phyloP scores from a whole-genome alignment of 2,888 invertebrate genomes.

The Polydrusus tereticollis region DNA sequence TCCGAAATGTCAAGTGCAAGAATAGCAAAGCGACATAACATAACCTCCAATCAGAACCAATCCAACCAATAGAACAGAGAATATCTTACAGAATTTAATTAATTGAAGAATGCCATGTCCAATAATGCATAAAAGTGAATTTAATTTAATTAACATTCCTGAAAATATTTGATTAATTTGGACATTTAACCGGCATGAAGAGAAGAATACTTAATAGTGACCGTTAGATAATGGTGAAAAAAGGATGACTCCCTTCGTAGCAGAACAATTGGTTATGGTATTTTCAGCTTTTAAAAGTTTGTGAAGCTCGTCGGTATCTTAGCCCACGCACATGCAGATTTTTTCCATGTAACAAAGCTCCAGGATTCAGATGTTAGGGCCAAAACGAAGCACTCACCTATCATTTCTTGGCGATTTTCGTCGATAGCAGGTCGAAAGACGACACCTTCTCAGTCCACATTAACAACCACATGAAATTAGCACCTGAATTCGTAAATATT shows the following conservation, averaged over 20 bases:
- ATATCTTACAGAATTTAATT: not conserved
- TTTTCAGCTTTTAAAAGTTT: slow-evolving; percentile 31
- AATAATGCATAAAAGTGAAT: not conserved
- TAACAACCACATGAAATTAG: slow-evolving; percentile 40
- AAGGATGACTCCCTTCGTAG: not conserved
- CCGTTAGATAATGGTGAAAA: not conserved
- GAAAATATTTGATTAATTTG: not conserved
- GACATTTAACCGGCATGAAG: not conserved
- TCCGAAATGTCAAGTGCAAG: slow-evolving; percentile 51
- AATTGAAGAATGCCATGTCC: not conserved
- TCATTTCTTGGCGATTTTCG: slow-evolving; percentile 25
- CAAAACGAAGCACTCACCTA: slow-evolving; percentile 34
- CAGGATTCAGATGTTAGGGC: not conserved
- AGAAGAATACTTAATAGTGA: not conserved
- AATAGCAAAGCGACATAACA: slow-evolving; percentile 49
- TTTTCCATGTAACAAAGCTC: slow-evolving; percentile 29
- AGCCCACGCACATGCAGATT: slow-evolving; percentile 43
- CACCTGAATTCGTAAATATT: slow-evolving; percentile 39
- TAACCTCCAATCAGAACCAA: slow-evolving; percentile 42
- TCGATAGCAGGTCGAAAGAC: slow-evolving; percentile 19
- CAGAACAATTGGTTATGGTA: slow-evolving; percentile 22
- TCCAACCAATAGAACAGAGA: slow-evolving; percentile 11
- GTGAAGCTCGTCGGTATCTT: slow-evolving; percentile 27
- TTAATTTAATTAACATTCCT: not conserved
- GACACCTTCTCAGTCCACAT: slow-evolving; percentile 42